Evolutionary conservation across 2,888 invertebrate species (phyloP), one percentile per base, ranked within the genome.

Genomic region (Amphipoea oculea): DNA sequence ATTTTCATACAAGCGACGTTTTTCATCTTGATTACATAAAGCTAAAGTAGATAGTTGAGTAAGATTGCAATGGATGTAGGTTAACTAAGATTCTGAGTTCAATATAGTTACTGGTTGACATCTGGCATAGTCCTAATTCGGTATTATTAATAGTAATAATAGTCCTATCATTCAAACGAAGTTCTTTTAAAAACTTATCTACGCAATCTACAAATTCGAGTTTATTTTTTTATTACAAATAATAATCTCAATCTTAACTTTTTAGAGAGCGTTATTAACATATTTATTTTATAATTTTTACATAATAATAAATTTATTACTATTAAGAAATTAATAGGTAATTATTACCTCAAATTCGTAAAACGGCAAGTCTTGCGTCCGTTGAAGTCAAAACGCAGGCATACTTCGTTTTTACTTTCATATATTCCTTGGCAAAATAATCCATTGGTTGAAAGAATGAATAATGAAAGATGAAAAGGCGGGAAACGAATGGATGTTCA

Each of bases 251-350:
- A 65, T 69, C 36, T 51, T 29, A 40, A 77, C 12, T 67, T 84
- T 79, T 71, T 82, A 86, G 88, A 86, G 88, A 86, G 86, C 88
- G 1, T 72, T 85, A 75, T 69, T 66, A 65, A 57, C 73, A 87
- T 72, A 77, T 63, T 76, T 80, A 76, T 51, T 42, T 60, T 66
- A 76, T 54, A 36, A 29, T 66, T 69, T 84, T 85, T 75, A 78
- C 71, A 78, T 78, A 71, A 71, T 60, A 29, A 82, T 82, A 54
- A 54, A 74, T 77, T 68, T 67, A 71, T 68, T 65, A 66, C 60
- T 73, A 73, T 69, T 68, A 54, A n/a, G 5, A 75, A 73, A 76
- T 69, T 81, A 73, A 63, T 67, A 36, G 36, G 36, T 36, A 45
- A 67, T 69, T 42, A 51, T 51, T 29, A 73, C 23, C 48, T 66